A percentile compares a stretch with the other conserved stretches of the same genome.
These are phyloP conservation scores for Sinocyclocheilus anophthalmus DNA, from an alignment of 2,113 vertebrate species.

Conservation along the genomic window DNA sequence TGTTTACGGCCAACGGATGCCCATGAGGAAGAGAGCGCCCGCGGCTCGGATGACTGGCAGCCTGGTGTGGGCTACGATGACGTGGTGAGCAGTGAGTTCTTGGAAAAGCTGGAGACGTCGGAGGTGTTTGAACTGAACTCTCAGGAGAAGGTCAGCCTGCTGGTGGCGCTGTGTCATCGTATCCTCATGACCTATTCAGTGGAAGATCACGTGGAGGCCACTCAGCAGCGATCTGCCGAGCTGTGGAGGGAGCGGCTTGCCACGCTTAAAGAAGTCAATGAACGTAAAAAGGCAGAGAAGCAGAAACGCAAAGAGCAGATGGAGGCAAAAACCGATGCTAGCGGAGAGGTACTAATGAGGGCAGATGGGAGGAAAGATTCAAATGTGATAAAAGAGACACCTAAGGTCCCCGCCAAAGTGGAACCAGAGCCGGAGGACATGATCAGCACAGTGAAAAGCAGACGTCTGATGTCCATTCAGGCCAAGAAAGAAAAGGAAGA, in stretches of 20 bases:
- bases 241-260: conserved; percentile 95
- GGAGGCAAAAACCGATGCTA: conserved; percentile 78
- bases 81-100: conserved; percentile 87
- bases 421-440: conserved; percentile 83
- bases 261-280: conserved; percentile 90
- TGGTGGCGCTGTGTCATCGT: conserved; percentile 90
- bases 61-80: conserved; percentile 81
- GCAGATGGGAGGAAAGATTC: conserved; percentile 67
- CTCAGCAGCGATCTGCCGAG: conserved; percentile 87
- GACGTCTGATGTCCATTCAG: conserved; percentile 87
- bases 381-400: conserved; percentile 58
- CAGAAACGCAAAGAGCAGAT: conserved; percentile 85
- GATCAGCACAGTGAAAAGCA: conserved; percentile 93
- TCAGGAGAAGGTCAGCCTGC: conserved; percentile 88
- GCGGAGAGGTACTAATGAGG: conserved; percentile 65
- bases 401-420: conserved; percentile 59
- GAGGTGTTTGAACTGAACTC: conserved; percentile 93
- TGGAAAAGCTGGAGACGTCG: conserved; percentile 89
- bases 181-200: conserved; percentile 97
- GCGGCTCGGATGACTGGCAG: conserved; percentile 76
- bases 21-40: conserved; percentile 85
- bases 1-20: conserved; percentile 89
- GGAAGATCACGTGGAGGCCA: conserved; percentile 91
- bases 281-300: conserved; percentile 90
- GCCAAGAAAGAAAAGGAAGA: conserved; percentile 94